Evolutionary conservation across 23 tunicate species (phyloP).

Genomic region (Aplidium turbinatum): DNA sequence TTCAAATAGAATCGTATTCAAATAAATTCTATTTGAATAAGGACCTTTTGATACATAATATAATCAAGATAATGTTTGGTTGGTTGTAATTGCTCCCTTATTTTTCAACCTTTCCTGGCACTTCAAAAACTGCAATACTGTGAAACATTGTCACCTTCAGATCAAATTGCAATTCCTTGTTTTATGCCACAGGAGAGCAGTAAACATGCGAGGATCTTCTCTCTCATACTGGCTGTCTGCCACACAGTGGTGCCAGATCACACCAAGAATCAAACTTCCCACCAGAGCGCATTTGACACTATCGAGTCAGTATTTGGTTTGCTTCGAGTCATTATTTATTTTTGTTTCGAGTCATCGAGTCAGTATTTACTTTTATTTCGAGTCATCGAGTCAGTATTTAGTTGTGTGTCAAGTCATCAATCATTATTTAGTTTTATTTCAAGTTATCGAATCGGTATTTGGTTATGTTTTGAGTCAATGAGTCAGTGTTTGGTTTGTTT

Average conservation of each 20-base stretch:
- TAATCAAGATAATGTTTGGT: no score
- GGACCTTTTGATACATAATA: no score
- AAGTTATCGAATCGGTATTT: background rate
- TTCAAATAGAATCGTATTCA: no score
- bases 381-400: background rate
- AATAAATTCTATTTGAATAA: no score
- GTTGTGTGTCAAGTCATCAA: background rate
- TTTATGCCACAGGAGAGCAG: no score
- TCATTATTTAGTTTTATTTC: background rate
- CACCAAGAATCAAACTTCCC: background rate
- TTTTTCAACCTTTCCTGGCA: no score
- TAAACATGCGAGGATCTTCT: conserved; percentile 45
- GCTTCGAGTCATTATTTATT: background rate
- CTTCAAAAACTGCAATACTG: no score
- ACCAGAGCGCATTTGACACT: background rate
- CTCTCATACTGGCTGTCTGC: conserved; percentile 82
- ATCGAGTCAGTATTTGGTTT: conserved; percentile 8
- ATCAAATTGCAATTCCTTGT: no score
- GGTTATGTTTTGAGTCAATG: background rate
- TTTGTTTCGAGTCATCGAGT: background rate
- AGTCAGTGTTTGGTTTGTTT: background rate
- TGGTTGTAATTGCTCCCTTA: no score
- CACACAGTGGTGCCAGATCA: conserved; percentile 97
- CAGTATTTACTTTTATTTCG: background rate
- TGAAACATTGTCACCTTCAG: no score